Evolutionary conservation across 2,888 invertebrate genomes (phyloP).

Genomic region (Exephanes ischioxanthus): DNA sequence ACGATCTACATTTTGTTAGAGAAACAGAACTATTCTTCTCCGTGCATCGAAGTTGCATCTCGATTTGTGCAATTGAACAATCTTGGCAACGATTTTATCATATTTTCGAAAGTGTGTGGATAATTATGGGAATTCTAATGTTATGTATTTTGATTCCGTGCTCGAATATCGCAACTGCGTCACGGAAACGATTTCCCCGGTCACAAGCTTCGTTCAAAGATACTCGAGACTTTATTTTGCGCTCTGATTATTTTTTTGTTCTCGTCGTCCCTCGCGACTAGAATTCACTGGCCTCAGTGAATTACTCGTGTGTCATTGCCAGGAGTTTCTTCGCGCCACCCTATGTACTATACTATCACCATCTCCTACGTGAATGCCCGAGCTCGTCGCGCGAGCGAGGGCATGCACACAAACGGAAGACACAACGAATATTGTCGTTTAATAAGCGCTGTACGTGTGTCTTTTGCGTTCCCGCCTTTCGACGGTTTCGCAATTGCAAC

Average conservation of each 20-base stretch:
- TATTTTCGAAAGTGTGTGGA: background rate
- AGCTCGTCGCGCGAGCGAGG: slow-evolving; percentile 9
- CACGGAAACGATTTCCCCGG: background rate
- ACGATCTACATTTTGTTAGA: no score
- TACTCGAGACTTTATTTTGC: background rate
- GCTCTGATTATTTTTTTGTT: background rate
- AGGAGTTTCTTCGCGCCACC: slow-evolving; percentile 61
- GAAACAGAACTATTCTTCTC: no score
- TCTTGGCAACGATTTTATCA: background rate
- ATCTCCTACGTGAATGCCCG: slow-evolving; percentile 24
- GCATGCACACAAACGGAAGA: slow-evolving; percentile 22
- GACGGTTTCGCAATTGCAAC: slow-evolving; percentile 45
- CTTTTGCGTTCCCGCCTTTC: slow-evolving; percentile 23
- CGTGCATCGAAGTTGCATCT: slow-evolving; percentile 32
- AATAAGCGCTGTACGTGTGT: slow-evolving; percentile 40
- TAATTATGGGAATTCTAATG: background rate
- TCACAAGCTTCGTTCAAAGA: background rate
- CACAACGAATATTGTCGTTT: slow-evolving; percentile 56
- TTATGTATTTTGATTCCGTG: background rate
- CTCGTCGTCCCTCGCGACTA: slow-evolving; percentile 3
- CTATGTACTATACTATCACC: slow-evolving; percentile 40
- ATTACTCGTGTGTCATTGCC: slow-evolving; percentile 12
- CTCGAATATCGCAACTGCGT: background rate
- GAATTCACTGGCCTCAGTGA: slow-evolving; percentile 12
- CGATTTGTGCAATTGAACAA: slow-evolving; percentile 17